Base-by-base conservation (phyloP, 2,888 invertebrate species). In the Meandrusa payeni region DNA sequence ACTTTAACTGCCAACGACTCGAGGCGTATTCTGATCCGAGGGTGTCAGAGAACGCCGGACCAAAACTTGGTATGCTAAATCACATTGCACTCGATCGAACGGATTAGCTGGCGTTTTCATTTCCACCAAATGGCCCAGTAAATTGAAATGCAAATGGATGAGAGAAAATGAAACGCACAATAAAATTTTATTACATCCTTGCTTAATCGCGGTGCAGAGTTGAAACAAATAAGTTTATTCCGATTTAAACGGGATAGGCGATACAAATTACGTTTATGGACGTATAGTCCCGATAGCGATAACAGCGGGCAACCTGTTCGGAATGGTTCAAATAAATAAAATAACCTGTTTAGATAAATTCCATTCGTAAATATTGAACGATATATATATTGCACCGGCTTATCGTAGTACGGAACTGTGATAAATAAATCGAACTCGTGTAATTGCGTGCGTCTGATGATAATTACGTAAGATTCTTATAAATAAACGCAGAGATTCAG, bases 201-300 rank as follows among this genome's bases (percentile, higher is more conserved):
- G 64, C 51, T 32, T 57, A 55, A 56, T 55, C 54, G 52, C 28
- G 20, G 33, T 22, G 44, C 34, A 39, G 61, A 65, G 59, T 59
- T 67, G 67, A 64, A 76, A 76, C 75, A 76, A 79, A 78, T 78
- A 73, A 73, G 70, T 71, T 73, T 69, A 75, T 77, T 70, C 72
- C 72, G 76, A 78, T 77, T 76, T 71, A 66, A 69, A 73, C 61
- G 62, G 73, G 64, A 74, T 72, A 69, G 66, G 65, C 64, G 66
- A 72, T 76, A 81, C 76, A 80, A 80, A 81, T 80, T 75, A 81
- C 77, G 68, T 81, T 82, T 80, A 79, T 81, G 66, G 76, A 72
- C 57, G 70, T 69, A 73, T 67, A 69, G 66, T 62, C 70, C 64
- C 66, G 64, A 69, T 68, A 64, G 61, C 64, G 80, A 78, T 78